Conservation (phyloP, 2,888 invertebrate species). For the Drosophila demipolita region DNA sequence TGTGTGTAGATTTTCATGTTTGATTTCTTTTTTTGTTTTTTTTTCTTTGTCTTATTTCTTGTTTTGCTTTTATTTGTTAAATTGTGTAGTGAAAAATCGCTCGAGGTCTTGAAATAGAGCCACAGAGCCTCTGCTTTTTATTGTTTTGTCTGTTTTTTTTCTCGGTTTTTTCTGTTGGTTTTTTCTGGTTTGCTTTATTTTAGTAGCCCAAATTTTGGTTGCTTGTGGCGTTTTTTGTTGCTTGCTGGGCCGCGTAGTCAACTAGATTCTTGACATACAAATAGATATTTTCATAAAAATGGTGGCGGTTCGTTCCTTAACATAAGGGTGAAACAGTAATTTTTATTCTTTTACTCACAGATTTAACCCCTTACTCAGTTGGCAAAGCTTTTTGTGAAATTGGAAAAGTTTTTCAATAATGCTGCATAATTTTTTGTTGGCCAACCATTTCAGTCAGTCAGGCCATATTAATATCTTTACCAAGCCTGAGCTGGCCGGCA, state of each 20-base stretch:
- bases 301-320: constrained; percentile 22
- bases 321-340: constrained; percentile 16
- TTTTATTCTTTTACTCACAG: constrained; percentile 63
- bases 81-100: constrained; percentile 79
- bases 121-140: constrained; percentile 40
- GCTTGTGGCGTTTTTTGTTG: constrained; percentile 54
- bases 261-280: constrained; percentile 53
- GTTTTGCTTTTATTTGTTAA: constrained; percentile 74
- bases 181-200: constrained; percentile 66
- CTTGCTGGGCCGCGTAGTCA: constrained; percentile 11
- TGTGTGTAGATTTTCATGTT: constrained; percentile 68
- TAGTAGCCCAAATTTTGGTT: constrained; percentile 74
- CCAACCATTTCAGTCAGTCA: constrained; percentile 21
- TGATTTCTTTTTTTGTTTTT: constrained; percentile 47
- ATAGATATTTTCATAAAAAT: constrained; percentile 65
- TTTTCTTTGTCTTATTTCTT: constrained; percentile 39
- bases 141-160: constrained; percentile 18
- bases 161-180: constrained; percentile 31
- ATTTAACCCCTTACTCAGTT: constrained; percentile 68
- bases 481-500: background rate
- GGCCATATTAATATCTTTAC: constrained; percentile 41
- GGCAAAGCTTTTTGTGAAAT: constrained; percentile 74
- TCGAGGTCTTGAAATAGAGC: constrained; percentile 58
- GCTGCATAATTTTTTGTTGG: constrained; percentile 57
- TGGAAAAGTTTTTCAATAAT: constrained; percentile 84